A percentile compares a stretch with the other conserved stretches of the same genome.
Evolutionary conservation across 1,140 invertebrate genomes (phyloP).

Genomic region (Monochamus saltuarius): DNA sequence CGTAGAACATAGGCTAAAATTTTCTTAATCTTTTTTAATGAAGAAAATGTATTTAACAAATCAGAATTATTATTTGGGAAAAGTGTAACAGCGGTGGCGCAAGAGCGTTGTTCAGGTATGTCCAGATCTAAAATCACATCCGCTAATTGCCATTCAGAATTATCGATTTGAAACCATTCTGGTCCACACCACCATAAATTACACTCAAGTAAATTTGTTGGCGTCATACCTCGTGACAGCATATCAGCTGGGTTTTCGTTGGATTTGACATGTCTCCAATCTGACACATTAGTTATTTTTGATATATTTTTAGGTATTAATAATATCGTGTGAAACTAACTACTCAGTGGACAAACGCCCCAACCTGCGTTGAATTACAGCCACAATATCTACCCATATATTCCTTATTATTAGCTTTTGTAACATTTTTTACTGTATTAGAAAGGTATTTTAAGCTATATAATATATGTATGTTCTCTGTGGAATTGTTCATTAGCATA

Average conservation of each 20-base stretch:
- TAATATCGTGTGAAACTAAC: no score
- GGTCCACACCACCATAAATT: conserved; percentile 35
- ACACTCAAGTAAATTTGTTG: conserved; percentile 10
- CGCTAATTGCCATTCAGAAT: conserved; percentile 14
- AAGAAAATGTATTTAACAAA: conserved; percentile 19
- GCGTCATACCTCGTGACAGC: conserved; percentile 35
- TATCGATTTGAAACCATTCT: conserved; percentile 14
- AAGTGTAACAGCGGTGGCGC: background rate
- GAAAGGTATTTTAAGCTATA: no score
- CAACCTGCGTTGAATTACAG: no score
- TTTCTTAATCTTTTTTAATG: conserved; percentile 7
- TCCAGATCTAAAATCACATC: background rate
- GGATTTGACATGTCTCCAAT: conserved; percentile 50
- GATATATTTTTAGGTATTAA: no score
- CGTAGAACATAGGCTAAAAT: conserved; percentile 15
- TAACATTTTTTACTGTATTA: no score
- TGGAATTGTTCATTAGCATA: no score
- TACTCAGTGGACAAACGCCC: no score
- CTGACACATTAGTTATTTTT: no score
- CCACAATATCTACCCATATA: no score
- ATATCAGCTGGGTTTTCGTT: conserved; percentile 49
- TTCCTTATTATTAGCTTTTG: no score
- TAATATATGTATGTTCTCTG: no score
- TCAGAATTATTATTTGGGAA: background rate
- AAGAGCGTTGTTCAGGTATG: background rate